Evolutionary conservation across 2,113 vertebrate species (phyloP).

Genomic region (Pteropus alecto): DNA sequence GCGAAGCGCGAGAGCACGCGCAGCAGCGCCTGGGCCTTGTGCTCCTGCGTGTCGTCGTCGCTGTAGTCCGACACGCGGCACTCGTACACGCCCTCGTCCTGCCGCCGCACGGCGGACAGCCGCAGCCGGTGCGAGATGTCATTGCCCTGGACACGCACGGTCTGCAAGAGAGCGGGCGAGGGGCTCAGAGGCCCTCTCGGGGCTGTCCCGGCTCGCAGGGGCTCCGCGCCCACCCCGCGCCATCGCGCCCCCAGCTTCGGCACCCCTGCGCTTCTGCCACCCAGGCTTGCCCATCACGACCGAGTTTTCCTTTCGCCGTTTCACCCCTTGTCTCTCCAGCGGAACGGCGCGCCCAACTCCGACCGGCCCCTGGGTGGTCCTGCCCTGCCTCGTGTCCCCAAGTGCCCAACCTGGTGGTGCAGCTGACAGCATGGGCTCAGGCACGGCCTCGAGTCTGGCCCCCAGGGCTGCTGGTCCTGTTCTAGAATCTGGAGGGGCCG

Average conservation of each 20-base stretch:
- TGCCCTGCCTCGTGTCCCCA: neutral
- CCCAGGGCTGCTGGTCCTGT: neutral
- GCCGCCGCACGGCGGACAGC: conserved; percentile 90
- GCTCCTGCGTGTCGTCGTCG: conserved; percentile 92
- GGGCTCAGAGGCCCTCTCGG: neutral
- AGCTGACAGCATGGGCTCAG: neutral
- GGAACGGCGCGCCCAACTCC: neutral
- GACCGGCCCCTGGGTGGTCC: neutral
- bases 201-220: neutral
- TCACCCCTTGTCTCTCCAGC: fast-evolving
- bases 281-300: fast-evolving
- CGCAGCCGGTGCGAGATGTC: conserved; percentile 96
- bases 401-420: neutral
- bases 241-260: neutral
- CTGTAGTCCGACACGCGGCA: conserved; percentile 94
- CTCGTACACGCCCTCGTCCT: conserved; percentile 94
- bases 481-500: neutral
- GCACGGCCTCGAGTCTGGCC: neutral
- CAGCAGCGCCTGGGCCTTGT: conserved; percentile 90
- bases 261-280: neutral
- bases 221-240: too few relatives aligned
- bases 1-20: conserved; percentile 85
- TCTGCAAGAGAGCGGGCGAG: conserved; percentile 81
- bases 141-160: conserved; percentile 94
- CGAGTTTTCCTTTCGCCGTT: neutral